Percentiles rank a stretch among this genome's conserved stretches.
phyloP scores from a whole-genome alignment of 2,113 vertebrate species.

The Nibea albiflora region DNA sequence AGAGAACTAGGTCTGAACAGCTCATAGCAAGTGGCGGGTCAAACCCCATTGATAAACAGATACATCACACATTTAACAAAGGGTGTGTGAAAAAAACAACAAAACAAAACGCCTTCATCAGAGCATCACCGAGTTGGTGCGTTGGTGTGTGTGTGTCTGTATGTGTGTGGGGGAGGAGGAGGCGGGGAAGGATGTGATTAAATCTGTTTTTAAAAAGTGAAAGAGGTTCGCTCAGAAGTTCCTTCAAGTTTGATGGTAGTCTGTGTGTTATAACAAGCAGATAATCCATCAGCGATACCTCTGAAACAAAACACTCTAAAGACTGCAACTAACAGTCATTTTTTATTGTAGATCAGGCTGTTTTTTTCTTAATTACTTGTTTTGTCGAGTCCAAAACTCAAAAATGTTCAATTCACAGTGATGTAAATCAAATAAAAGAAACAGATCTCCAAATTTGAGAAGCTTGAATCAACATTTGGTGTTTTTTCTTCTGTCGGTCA shows the following conservation, averaged over 20 bases:
- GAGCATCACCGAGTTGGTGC: not conserved
- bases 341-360: not conserved
- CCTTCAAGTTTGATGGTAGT: not conserved
- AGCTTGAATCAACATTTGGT: not conserved
- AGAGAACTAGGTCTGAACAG: slow-evolving; percentile 43
- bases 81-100: not conserved
- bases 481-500: not conserved
- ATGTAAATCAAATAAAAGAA: not conserved
- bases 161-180: not conserved
- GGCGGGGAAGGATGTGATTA: slow-evolving; percentile 14
- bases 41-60: slow-evolving; percentile 31
- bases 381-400: not conserved
- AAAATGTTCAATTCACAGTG: not conserved
- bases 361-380: not conserved
- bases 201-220: not conserved
- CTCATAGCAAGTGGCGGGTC: slow-evolving; percentile 33
- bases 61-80: not conserved
- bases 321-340: not conserved
- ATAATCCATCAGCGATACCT: not conserved
- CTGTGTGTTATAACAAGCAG: not conserved
- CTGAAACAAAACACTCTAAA: no score
- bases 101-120: not conserved
- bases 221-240: not conserved
- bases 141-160: not conserved
- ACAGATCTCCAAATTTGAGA: not conserved